Evolutionary conservation across 2,888 invertebrate genomes (phyloP), one percentile per base, ranked within the genome.

Genomic region (Callinectes sapidus): DNA sequence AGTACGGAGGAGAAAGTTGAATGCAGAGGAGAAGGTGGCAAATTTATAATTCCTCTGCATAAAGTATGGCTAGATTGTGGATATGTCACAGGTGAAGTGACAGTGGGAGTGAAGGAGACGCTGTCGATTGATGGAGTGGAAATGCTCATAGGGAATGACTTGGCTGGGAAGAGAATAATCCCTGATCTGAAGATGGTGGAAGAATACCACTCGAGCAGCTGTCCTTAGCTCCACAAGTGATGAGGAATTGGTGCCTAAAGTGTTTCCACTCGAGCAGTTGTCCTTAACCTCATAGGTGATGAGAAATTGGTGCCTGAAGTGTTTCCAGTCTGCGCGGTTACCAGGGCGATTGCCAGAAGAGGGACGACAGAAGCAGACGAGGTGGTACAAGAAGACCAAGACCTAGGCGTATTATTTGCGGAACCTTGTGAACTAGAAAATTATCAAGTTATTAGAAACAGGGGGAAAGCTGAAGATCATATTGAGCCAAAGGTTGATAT

Each of bases 111-210:
- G 81, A 81, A 81, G 81, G 81, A 81, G 81, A 81, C 81, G 10
- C 23, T n/a, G 81, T n/a, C 81, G 8, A n/a, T 81, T 81, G 81
- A 81, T 81, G 81, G 81, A 81, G 81, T 81, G 23, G 81, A 81
- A 1, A 81, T 81, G 81, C 10, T 81, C 23, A 81, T 81, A 1
- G 81, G 81, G 10, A 81, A 81, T 81, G 81, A 81, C 10, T 81
- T 81, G 81, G 81, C 81, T 32, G 81, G 81, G 81, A 81, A 81
- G 81, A 81, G n/a, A 81, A n/a, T 81, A 5, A 81, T 81, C 18
- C 81, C 81, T 23, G 18, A 81, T 10, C n/a, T 81, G 3, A 6
- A 81, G 81, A 81, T 81, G 18, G 81, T 81, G 32, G 81, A 81
- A n/a, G n/a, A 81, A n/a, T n/a, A n/a, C 81, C 81, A 81, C 81